Base-by-base conservation (phyloP, 2,113 vertebrate genomes). In the Mugil cephalus region DNA sequence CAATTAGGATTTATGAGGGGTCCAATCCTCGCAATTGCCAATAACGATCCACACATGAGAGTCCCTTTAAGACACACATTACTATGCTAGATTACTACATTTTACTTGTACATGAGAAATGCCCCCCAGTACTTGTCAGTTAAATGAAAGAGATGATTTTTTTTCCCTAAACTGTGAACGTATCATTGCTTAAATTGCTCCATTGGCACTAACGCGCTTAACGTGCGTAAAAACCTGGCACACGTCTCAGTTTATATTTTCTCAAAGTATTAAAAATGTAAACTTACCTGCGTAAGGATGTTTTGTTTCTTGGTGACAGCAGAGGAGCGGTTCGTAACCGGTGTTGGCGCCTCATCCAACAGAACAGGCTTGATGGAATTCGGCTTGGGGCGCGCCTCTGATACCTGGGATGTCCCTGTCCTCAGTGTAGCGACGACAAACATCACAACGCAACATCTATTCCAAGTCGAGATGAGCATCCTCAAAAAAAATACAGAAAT, bases 321-420 rank as follows among this genome's bases (percentile, higher is more conserved):
- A 56, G 92, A 79, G 40, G 96, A 94, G 88, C 94, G 95, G 92
- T 98, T 96, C 82, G 93, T 91, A 15, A 95, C 87, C 76, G 94
- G 92, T 34, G 94, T 94, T 39, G 95, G 95, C 56, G 93, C 88
- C 87, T 96, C 96, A 63, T 92, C 96, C 83, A 90, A 55, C 80
- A 93, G 89, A 80, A 91, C 91, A 30, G 96, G 95, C 91, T 96
- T 98, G 95, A 99, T 99, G 88, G 96, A 95, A 94, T 99, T 99
- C 87, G 93, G 94, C 87, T 97, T 97, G 65, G 96, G 92, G 71
- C 93, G 93, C 82, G 93, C 91, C 88, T 95, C 95, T 43, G 87
- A 70, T 69, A 93, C 89, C 90, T 96, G 96, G 64, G 95, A 92
- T 86, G 95, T 94, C 90, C 93, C 95, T 87, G 93, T 94, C 91